These are phyloP conservation scores for Cavia porcellus DNA, from an alignment of 2,113 vertebrate genomes.

Conservation along the genomic window DNA sequence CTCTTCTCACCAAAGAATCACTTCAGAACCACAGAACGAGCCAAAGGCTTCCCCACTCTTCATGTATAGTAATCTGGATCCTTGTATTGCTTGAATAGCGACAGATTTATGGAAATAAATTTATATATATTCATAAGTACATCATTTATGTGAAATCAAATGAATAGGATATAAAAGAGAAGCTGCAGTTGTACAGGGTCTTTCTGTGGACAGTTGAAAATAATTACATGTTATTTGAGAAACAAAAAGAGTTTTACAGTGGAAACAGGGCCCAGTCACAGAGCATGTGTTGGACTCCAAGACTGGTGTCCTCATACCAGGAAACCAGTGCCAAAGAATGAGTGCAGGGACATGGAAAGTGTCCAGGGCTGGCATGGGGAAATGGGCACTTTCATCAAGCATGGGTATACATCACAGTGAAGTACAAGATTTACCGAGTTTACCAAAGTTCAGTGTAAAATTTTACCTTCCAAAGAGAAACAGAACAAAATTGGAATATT, in stretches of 20 bases:
- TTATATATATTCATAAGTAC: neutral
- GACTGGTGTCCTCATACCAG: neutral
- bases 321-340: neutral
- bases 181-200: neutral
- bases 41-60: neutral
- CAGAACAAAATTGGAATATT: neutral
- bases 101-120: neutral
- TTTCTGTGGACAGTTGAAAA: neutral
- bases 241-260: neutral
- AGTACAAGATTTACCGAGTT: neutral
- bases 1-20: neutral
- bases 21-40: neutral
- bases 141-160: neutral
- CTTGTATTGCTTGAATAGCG: neutral
- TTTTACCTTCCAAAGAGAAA: slow-evolving; percentile 17
- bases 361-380: neutral
- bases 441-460: neutral
- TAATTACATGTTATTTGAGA: neutral
- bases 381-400: neutral
- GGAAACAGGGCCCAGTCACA: neutral
- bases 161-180: neutral
- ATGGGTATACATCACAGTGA: neutral
- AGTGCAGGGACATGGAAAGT: neutral
- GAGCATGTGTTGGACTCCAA: neutral
- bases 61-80: neutral